A percentile compares a stretch with the other conserved stretches of the same genome.
phyloP scores from a whole-genome alignment of 2,113 vertebrate species.

The Engystomops pustulosus region DNA sequence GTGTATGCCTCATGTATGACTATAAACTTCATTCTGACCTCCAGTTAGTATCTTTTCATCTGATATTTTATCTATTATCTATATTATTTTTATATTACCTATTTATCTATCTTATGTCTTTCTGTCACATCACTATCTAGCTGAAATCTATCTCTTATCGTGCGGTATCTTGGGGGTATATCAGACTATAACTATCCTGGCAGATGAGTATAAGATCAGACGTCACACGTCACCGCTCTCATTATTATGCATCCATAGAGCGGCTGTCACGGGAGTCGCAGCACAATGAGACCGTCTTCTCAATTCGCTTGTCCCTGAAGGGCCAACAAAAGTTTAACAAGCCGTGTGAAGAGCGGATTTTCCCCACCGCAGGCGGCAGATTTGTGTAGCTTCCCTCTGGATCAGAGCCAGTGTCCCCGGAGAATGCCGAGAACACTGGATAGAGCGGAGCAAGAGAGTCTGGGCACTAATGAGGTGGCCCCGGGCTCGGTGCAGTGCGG shows the following conservation, averaged over 20 bases:
- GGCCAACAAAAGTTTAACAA: conserved; percentile 39
- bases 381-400: not conserved
- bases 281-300: conserved; percentile 4
- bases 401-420: not conserved
- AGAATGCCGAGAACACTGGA: conserved; percentile 1
- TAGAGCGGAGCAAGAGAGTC: not conserved
- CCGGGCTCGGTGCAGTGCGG: not conserved
- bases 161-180: not conserved
- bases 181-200: not conserved
- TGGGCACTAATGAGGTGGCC: not conserved
- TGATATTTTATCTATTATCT: not conserved
- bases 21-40: too few species aligned
- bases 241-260: not conserved
- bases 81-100: not conserved
- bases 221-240: not conserved
- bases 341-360: not conserved
- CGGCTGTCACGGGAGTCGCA: not conserved
- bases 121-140: too few species aligned
- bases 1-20: too few species aligned
- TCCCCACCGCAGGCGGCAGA: conserved; percentile 15
- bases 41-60: too few species aligned
- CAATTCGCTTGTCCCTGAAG: conserved; percentile 27
- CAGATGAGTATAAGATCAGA: not conserved
- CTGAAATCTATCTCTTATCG: too few species aligned
- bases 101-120: too few species aligned